These are phyloP conservation scores for Agrypnus murinus DNA, from an alignment of 2,888 invertebrate species.

Conservation along the genomic window DNA sequence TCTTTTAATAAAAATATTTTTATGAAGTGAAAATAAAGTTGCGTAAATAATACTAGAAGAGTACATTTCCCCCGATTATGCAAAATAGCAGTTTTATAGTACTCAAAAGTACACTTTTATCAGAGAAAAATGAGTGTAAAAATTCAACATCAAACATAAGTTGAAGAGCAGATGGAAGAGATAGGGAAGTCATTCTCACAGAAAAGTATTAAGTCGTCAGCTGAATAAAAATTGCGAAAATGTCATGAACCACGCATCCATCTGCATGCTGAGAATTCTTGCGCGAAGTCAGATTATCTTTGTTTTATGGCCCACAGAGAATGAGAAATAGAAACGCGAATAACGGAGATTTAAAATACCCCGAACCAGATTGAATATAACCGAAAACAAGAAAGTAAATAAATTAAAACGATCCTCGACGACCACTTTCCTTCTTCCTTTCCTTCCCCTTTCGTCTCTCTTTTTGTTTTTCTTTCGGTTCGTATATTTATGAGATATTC, in stretches of 20 bases:
- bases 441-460: slow-evolving; percentile 5
- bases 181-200: slow-evolving; percentile 40
- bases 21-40: neutral
- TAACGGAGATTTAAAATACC: slow-evolving; percentile 46
- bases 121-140: slow-evolving; percentile 19
- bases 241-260: slow-evolving; percentile 49
- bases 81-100: slow-evolving; percentile 8
- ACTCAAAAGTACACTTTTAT: slow-evolving; percentile 7
- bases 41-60: neutral
- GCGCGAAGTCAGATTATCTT: slow-evolving; percentile 55
- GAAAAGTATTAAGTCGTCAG: slow-evolving; percentile 52
- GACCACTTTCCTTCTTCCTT: slow-evolving; percentile 11
- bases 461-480: no score
- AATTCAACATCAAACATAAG: slow-evolving; percentile 40
- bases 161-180: slow-evolving; percentile 44
- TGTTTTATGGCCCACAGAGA: slow-evolving; percentile 54
- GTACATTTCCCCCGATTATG: slow-evolving; percentile 1
- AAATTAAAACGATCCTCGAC: slow-evolving; percentile 34
- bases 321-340: slow-evolving; percentile 45
- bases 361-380: slow-evolving; percentile 42
- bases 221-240: slow-evolving; percentile 51
- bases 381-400: slow-evolving; percentile 44
- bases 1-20: neutral
- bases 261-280: slow-evolving; percentile 49
- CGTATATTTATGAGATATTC: no score